A percentile compares a stretch with the other conserved stretches of the same genome.
Evolutionary conservation across 2,888 invertebrate species (phyloP).

Genomic region (Amblyjoppa proteus): DNA sequence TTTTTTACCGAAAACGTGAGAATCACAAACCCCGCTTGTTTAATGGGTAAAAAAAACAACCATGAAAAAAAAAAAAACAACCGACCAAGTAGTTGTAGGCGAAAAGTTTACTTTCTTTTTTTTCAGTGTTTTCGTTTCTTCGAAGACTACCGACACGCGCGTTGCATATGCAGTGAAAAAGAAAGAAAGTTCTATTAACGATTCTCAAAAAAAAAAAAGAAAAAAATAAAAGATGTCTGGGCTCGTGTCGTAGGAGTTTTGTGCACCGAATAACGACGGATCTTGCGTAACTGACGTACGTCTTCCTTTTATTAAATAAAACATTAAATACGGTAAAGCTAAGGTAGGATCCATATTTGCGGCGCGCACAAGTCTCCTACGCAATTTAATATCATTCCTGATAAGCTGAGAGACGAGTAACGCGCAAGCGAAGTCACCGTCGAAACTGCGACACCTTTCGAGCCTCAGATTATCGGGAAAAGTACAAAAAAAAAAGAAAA

Average conservation of each 20-base stretch:
- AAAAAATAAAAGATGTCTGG: slow-evolving; percentile 40
- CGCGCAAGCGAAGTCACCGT: neutral
- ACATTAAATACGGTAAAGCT: slow-evolving; percentile 67
- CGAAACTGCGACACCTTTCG: slow-evolving; percentile 37
- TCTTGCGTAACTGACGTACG: slow-evolving; percentile 71
- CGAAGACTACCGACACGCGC: slow-evolving; percentile 42
- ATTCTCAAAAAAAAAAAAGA: slow-evolving; percentile 16
- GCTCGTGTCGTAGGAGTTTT: slow-evolving; percentile 69
- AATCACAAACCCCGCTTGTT: slow-evolving; percentile 64
- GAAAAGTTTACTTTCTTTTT: slow-evolving; percentile 45
- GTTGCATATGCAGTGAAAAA: slow-evolving; percentile 45
- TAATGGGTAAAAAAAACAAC: slow-evolving; percentile 51
- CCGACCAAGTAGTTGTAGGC: slow-evolving; percentile 69
- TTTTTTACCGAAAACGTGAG: slow-evolving; percentile 17
- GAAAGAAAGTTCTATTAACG: slow-evolving; percentile 36
- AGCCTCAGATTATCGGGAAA: slow-evolving; percentile 77
- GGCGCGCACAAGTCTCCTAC: slow-evolving; percentile 51
- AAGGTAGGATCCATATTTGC: slow-evolving; percentile 58
- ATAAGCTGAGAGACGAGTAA: slow-evolving; percentile 54
- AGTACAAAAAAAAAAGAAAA: slow-evolving; percentile 78
- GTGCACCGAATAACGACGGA: slow-evolving; percentile 62
- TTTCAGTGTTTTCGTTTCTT: slow-evolving; percentile 22
- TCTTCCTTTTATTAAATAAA: slow-evolving; percentile 76
- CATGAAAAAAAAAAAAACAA: slow-evolving; percentile 54
- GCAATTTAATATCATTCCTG: slow-evolving; percentile 53